Percentiles rank a stretch among this genome's conserved stretches.
Evolutionary conservation across 2,797 vertebrate species (phyloP).

Genomic region (Vireo griseus): DNA sequence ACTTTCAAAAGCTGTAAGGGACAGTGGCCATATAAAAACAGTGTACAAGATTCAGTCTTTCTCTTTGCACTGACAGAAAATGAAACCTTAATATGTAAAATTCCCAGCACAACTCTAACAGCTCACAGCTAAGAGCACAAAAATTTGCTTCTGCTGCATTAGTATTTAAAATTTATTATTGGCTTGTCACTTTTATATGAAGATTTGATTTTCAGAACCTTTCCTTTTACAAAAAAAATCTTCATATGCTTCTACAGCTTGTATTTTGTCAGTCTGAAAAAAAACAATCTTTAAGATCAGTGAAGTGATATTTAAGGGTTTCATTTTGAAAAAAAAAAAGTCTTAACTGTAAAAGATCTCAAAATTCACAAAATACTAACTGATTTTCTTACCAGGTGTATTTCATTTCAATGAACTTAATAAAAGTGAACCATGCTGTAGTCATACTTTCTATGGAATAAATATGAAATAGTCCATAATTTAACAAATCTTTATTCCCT

Average conservation of each 20-base stretch:
- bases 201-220: neutral
- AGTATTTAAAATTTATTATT: neutral
- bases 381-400: neutral
- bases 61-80: neutral
- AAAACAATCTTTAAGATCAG: neutral
- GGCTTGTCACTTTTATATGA: neutral
- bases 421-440: neutral
- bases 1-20: neutral
- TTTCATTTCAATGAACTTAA: neutral
- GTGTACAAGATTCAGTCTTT: neutral
- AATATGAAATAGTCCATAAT: neutral
- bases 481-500: neutral
- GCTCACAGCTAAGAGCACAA: neutral
- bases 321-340: neutral
- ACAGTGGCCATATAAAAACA: neutral
- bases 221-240: neutral
- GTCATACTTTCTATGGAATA: neutral
- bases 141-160: neutral
- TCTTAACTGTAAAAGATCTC: neutral
- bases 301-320: neutral
- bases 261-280: neutral
- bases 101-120: neutral
- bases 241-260: neutral
- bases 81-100: neutral
- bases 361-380: neutral